Base-by-base conservation (phyloP, 2,113 vertebrate genomes). In the Cyprinodon tularosa region DNA sequence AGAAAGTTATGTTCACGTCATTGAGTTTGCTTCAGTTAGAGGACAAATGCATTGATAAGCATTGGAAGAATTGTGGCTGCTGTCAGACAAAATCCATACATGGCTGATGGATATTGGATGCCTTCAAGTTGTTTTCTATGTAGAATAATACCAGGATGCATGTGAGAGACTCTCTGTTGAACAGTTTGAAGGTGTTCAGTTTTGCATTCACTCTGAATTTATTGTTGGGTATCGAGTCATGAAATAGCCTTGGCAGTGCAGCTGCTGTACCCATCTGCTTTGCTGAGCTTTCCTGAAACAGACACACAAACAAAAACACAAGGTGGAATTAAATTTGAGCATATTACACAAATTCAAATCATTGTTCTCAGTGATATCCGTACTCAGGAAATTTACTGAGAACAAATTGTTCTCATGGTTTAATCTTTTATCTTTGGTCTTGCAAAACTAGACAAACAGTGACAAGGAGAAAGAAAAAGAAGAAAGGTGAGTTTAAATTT, bases 231-330 rank as follows among this genome's bases (percentile, higher is more conserved):
- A 87, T 86, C 83, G 61, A 90, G 62, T 86, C 86, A 89, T 87
- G 83, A 90, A 90, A 90, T 82, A 76, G 85, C 74, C 67, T 81
- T 59, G 39, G 82, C 80, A 68, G 64, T 83, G 62, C 86, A 92
- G 83, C 83, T 90, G 90, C 70, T 82, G 38, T 71, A 57, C 72
- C 84, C 86, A 89, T 89, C 88, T 90, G 89, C 67, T 79, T 74
- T 68, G 69, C 68, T 53, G 63, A 62, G 73, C 47, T 63, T 66
- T 17, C 14, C 8, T 68, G 38, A 61, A n/a, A 68, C 67, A 83
- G 53, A 74, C 15, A 70, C 20, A 48, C 66, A 38, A 12, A 36
- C 15, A 44, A 3, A 68, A 38, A 74, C 62, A 62, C 15, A 72
- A 37, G n/a, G 13, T 66, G 42, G 68, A 47, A 84, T 67, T 68